These are phyloP conservation scores for Sinotaia quadrata DNA, from an alignment of 2,888 invertebrate genomes.

Conservation along the genomic window DNA sequence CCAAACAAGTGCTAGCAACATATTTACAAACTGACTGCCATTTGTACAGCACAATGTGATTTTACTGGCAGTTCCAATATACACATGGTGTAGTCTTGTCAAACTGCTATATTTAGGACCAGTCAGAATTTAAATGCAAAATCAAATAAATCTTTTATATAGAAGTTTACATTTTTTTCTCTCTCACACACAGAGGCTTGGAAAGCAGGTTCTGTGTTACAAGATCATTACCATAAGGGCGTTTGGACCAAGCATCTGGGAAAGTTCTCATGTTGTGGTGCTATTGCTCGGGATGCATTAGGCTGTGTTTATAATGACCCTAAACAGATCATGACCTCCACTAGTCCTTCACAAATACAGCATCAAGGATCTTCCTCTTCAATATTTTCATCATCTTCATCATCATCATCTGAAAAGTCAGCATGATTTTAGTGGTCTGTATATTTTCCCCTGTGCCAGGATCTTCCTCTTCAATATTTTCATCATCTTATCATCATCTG, in stretches of 20 bases:
- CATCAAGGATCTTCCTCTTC: background rate
- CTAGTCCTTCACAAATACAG: background rate
- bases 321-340: background rate
- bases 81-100: too few species aligned
- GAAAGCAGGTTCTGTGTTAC: conserved; percentile 2
- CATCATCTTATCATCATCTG: conserved; percentile 3
- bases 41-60: too few species aligned
- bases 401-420: conserved; percentile 2
- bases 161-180: too few species aligned
- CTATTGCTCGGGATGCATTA: background rate
- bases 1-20: too few species aligned
- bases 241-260: conserved; percentile 21
- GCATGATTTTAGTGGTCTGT: background rate
- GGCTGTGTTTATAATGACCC: background rate
- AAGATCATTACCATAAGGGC: background rate
- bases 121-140: too few species aligned
- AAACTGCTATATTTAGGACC: too few species aligned
- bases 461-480: conserved; percentile 3
- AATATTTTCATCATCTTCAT: conserved; percentile 9
- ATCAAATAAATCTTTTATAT: too few species aligned
- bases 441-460: background rate
- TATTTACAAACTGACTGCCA: too few species aligned
- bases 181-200: conserved; percentile 18
- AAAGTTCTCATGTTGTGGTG: conserved; percentile 15
- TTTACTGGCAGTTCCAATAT: too few species aligned